Conservation (phyloP, 2,797 vertebrate genomes). For the Gadopsis marmoratus region DNA sequence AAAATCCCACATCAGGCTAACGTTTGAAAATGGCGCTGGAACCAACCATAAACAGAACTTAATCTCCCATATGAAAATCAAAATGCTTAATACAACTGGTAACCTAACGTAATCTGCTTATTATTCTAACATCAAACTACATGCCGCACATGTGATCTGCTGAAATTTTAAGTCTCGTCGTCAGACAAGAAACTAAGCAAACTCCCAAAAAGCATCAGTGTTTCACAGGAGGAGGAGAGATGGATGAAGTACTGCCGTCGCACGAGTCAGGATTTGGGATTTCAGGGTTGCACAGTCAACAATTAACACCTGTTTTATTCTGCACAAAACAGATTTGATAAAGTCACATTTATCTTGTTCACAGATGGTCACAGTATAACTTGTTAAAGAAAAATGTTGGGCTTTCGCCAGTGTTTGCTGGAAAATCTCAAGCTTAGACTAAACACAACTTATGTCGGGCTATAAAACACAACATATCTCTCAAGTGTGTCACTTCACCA, state of each 20-base stretch:
- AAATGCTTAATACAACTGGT: slow-evolving; percentile 40
- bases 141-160: slow-evolving; percentile 57
- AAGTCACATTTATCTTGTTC: slow-evolving; percentile 20
- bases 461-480: neutral
- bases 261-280: slow-evolving; percentile 20
- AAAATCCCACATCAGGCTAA: slow-evolving; percentile 44
- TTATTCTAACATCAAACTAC: slow-evolving; percentile 48
- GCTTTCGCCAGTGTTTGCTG: neutral
- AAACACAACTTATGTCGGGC: neutral
- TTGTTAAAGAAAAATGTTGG: neutral
- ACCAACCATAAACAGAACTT: slow-evolving; percentile 14
- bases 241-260: slow-evolving; percentile 8
- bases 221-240: slow-evolving; percentile 41
- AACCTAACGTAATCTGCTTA: slow-evolving; percentile 43
- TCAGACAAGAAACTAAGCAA: slow-evolving; percentile 48
- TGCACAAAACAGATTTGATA: neutral
- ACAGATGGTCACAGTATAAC: slow-evolving; percentile 5
- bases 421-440: neutral
- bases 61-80: slow-evolving; percentile 32
- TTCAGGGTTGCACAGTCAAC: neutral
- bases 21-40: neutral
- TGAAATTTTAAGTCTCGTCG: slow-evolving; percentile 39
- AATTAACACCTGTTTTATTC: slow-evolving; percentile 13
- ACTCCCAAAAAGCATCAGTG: slow-evolving; percentile 34
- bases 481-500: neutral